Evolutionary conservation across 2,113 vertebrate genomes (phyloP).

Genomic region (Phocoena phocoena): DNA sequence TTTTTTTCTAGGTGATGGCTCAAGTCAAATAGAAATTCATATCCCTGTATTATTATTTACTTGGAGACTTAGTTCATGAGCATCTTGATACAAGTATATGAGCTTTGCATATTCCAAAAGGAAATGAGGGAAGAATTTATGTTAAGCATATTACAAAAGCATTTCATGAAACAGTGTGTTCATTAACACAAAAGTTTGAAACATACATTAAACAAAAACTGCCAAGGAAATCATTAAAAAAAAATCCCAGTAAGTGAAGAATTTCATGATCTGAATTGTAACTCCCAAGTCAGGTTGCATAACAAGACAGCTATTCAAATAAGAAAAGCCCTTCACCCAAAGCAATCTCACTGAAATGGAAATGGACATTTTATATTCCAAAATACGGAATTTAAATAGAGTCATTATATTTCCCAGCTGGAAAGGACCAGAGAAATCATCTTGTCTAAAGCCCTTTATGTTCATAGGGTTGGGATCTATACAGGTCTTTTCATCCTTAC

Average conservation of each 20-base stretch:
- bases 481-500: background rate
- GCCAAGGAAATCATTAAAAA: conserved; percentile 37
- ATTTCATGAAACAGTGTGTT: conserved; percentile 2
- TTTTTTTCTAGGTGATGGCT: background rate
- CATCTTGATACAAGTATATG: background rate
- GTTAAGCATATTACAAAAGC: conserved; percentile 5
- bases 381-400: conserved; percentile 45
- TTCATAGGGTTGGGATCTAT: background rate
- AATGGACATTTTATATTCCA: background rate
- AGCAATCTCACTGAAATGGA: conserved; percentile 36
- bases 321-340: conserved; percentile 20
- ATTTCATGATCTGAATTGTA: conserved; percentile 54
- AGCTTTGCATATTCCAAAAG: background rate
- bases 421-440: conserved; percentile 25
- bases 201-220: conserved; percentile 19
- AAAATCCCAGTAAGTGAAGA: conserved; percentile 22
- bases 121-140: conserved; percentile 11
- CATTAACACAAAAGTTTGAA: conserved; percentile 11
- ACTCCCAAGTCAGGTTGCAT: background rate
- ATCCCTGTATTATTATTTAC: background rate
- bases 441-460: background rate
- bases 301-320: conserved; percentile 10
- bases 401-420: background rate
- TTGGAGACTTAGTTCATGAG: background rate
- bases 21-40: conserved; percentile 32